A percentile compares a stretch with the other conserved stretches of the same genome.
These are phyloP conservation scores for Noctua pronuba DNA, from an alignment of 2,888 invertebrate genomes.

Conservation along the genomic window DNA sequence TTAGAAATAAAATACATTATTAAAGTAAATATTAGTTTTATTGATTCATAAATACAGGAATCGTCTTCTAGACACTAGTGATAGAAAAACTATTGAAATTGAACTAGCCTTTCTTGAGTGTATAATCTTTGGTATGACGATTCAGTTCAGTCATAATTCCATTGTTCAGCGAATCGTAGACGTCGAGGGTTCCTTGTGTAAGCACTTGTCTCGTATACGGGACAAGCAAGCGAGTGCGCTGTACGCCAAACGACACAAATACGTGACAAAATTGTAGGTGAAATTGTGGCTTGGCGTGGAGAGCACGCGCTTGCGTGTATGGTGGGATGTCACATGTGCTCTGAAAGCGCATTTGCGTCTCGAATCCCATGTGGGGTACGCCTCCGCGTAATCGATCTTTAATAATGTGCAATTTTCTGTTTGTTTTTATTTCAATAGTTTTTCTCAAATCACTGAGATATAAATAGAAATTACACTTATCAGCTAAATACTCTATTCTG, in stretches of 20 bases:
- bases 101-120: background rate
- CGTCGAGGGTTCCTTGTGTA: background rate
- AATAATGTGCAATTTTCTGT: background rate
- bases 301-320: too few species aligned
- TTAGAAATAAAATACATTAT: slow-evolving; percentile 56
- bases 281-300: too few species aligned
- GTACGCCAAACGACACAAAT: too few species aligned
- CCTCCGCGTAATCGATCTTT: background rate
- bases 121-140: slow-evolving; percentile 8
- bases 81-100: slow-evolving; percentile 29
- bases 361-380: background rate
- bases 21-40: slow-evolving; percentile 62
- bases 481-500: slow-evolving; percentile 26
- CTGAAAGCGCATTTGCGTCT: too few species aligned
- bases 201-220: too few species aligned
- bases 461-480: slow-evolving; percentile 45
- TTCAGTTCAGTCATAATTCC: background rate
- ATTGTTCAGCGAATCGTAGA: background rate
- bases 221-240: too few species aligned
- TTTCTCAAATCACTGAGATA: slow-evolving; percentile 27
- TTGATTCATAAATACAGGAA: slow-evolving; percentile 54
- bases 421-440: slow-evolving; percentile 9
- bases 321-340: too few species aligned
- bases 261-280: too few species aligned
- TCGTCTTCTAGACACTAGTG: slow-evolving; percentile 23